A percentile compares a stretch with the other conserved stretches of the same genome.
phyloP scores from a whole-genome alignment of 2,797 vertebrate species.

The Vespertilio murinus region DNA sequence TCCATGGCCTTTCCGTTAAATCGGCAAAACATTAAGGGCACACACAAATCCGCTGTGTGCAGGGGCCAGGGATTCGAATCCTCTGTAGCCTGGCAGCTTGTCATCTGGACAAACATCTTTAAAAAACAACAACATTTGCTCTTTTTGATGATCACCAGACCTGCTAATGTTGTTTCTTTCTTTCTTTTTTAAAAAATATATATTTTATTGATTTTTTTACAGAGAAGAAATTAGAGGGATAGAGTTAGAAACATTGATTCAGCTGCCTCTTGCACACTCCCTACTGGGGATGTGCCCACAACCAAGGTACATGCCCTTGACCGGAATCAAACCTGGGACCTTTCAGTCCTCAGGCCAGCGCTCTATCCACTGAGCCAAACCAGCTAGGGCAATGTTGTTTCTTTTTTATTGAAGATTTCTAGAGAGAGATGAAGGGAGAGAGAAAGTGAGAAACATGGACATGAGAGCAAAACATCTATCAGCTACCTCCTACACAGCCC shows the following conservation, averaged over 20 bases:
- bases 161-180: background rate
- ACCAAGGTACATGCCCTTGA: too few relatives aligned
- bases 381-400: background rate
- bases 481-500: background rate
- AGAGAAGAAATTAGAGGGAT: too few relatives aligned
- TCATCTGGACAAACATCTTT: background rate
- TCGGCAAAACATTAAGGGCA: constrained; percentile 13
- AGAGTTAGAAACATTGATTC: too few relatives aligned
- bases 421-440: background rate
- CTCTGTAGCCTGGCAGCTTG: background rate
- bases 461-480: background rate
- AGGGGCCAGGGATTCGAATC: background rate
- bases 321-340: too few relatives aligned
- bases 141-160: background rate
- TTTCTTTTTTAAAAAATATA: too few relatives aligned
- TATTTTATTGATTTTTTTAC: too few relatives aligned
- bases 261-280: too few relatives aligned
- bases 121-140: background rate
- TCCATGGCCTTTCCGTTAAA: background rate
- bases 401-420: background rate
- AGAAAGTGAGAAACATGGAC: background rate
- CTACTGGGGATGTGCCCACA: too few relatives aligned
- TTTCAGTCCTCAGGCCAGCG: too few relatives aligned
- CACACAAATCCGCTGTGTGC: background rate
- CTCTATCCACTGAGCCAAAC: too few relatives aligned